Base-by-base conservation (phyloP, 2,888 invertebrate species). In the Iphiclides podalirius region DNA sequence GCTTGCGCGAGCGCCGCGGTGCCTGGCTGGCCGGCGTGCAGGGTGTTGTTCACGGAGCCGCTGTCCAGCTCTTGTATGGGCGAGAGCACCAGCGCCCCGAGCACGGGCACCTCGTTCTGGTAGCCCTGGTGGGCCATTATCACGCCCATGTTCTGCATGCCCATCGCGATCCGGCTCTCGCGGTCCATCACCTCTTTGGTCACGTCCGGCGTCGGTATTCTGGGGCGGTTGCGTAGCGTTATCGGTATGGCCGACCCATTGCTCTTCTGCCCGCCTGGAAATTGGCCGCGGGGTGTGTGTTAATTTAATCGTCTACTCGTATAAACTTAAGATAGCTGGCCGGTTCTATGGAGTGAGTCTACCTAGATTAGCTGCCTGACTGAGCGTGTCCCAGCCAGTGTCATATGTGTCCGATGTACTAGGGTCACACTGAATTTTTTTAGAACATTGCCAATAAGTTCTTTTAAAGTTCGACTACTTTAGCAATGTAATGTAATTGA, bases 181-280 rank as follows among this genome's bases (percentile, higher is more conserved):
- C 93, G 90, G 62, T 94, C 94, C 52, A 92, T 87, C 14, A 92
- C 91, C 75, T 96, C 95, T 77, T 95, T 95, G 23, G 94, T 93
- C 4, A 95, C 95, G 73, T 96, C 96, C 0, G 96, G 96, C 4
- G 96, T 96, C 31, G 96, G 96, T 60, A 96, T 96, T 44, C 96
- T 91, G n/a, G 96, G 96, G 47, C 96, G 91, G 67, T 94, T 94
- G 69, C 94, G 94, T 54, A 94, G 82, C n/a, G 91, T 91, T 55
- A 92, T 90, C 4, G 93, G 91, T 26, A 92, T 82, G 9, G 90
- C 91, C 0, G 92, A 85, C 2, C 93, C 93, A 72, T 94, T 94
- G 62, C 94, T 87, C 75, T 93, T 93, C 63, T 91, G 89, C 28
- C 92, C 91, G 62, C 92, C 93, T 93, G 70, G 36, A 59, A 56